A percentile compares a stretch with the other conserved stretches of the same genome.
Conservation (phyloP, 2,113 vertebrate species). For the Phalacrocorax pelagicus region DNA sequence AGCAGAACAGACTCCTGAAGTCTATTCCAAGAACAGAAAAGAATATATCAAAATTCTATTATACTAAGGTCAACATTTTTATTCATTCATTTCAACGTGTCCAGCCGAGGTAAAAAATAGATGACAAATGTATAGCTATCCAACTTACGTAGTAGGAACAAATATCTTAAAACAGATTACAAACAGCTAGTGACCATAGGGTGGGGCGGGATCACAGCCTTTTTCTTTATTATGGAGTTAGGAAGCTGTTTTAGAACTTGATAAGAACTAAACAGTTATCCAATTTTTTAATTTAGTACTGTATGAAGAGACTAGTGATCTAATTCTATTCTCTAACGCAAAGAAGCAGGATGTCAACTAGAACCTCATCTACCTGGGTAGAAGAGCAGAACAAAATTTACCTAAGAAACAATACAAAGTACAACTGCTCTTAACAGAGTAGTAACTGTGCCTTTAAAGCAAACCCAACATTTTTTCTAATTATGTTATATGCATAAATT, state of each 20-base stretch:
- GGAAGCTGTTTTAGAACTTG: not conserved
- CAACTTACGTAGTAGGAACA: not conserved
- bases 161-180: not conserved
- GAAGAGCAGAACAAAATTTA: not conserved
- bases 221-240: not conserved
- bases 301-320: not conserved
- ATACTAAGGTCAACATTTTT: conserved; percentile 13
- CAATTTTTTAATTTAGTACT: not conserved
- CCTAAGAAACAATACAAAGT: not conserved
- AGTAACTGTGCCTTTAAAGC: not conserved
- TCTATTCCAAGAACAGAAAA: conserved; percentile 52
- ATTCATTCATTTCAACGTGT: not conserved
- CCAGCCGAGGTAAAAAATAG: not conserved
- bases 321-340: not conserved
- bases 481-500: not conserved
- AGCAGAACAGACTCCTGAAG: conserved; percentile 23
- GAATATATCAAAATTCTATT: conserved; percentile 17
- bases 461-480: not conserved
- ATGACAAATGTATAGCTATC: not conserved
- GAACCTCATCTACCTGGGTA: not conserved
- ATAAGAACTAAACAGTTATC: not conserved
- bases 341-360: not conserved
- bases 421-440: not conserved
- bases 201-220: not conserved
- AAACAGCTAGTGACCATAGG: not conserved